Evolutionary conservation across 2,797 vertebrate genomes (phyloP), one percentile per base, ranked within the genome.

Genomic region (Microctenopoma steveboyesi): DNA sequence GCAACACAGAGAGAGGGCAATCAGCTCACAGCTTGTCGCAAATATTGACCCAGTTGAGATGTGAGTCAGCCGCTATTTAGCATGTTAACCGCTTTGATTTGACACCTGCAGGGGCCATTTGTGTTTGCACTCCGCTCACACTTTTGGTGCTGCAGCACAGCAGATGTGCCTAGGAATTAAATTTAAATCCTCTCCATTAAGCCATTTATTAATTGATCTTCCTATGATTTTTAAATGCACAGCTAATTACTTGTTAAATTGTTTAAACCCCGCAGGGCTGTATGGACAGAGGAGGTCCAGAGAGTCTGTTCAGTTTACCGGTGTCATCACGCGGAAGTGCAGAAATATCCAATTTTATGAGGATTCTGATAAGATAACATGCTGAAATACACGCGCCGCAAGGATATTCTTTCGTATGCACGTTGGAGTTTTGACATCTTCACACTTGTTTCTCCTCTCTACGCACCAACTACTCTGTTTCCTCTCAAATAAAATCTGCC

Each of bases 1-100:
- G 90, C 95, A 96, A 94, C 89, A 97, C 91, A 97, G 94, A 95
- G 86, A 90, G 63, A 82, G 27, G 81, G 73, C 87, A 88, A 85
- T 91, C 72, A 93, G 88, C 72, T 88, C 89, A 84, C 89, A 77
- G 81, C 90, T 86, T 83, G 83, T 64, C 73, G 68, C 92, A 90
- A 91, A 92, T 89, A 93, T 92, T 92, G 89, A 89, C 86, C 74
- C 66, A 57, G 63, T 72, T 59, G 71, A 69, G 76, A 50, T 15
- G 45, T 30, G 46, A 53, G 22, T 33, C 58, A 77, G 76, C 78
- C 82, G 84, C 76, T 39, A 30, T 78, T 92, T 89, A 87, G 67
- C 85, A 91, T 87, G 80, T 76, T 72, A 84, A 88, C 74, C 75
- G 85, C 90, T 92, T 88, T 91, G 85, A 89, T 90, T 93, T 60